Base-by-base conservation (phyloP, 2,888 invertebrate genomes). In the Agrenia bidenticulata region DNA sequence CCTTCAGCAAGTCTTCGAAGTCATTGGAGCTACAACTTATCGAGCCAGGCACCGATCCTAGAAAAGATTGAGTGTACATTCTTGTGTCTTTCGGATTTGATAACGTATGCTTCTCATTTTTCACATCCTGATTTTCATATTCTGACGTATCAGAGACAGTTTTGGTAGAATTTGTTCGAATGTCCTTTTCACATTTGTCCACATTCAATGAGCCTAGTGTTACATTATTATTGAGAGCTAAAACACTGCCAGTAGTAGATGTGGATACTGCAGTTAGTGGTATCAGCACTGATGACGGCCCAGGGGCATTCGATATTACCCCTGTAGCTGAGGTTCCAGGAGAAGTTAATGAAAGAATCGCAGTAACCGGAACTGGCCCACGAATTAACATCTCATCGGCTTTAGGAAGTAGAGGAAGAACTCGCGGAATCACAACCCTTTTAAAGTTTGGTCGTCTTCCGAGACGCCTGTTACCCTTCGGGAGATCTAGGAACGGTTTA, bases 361-460 rank as follows among this genome's bases (percentile, higher is more conserved):
- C 4, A 50, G 24, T 9, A 50, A n/a, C 15, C 17, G 41, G n/a
- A n/a, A n/a, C n/a, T n/a, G 1, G 49, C 17, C 9, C 39, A 11
- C 39, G 7, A 7, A 39, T 45, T 45, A 45, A 45, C 45, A 51
- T 41, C 2, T 60, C 59, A 59, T 66, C 61, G 11, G 65, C 78
- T 74, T 84, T 84, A 0, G 89, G 87, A 76, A 89, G 83, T 50
- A 88, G 79, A 19, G 89, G 88, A 74, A 90, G 81, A 77, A 88
- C 84, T 5, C 91, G 82, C 80, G 90, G 90, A 21, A 91, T 89
- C 1, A 91, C 86, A 2, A 90, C 86, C 77, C 86, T 87, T 75
- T 85, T 84, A 42, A 83, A 77, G 53, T 81, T 79, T 49, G 81
- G 79, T 19, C 81, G 79, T 19, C 82, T 76, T 5, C 83, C 82